Evolutionary conservation across 1,140 invertebrate species (phyloP), one percentile per base, ranked within the genome.

Genomic region (Drosophila athabasca): DNA sequence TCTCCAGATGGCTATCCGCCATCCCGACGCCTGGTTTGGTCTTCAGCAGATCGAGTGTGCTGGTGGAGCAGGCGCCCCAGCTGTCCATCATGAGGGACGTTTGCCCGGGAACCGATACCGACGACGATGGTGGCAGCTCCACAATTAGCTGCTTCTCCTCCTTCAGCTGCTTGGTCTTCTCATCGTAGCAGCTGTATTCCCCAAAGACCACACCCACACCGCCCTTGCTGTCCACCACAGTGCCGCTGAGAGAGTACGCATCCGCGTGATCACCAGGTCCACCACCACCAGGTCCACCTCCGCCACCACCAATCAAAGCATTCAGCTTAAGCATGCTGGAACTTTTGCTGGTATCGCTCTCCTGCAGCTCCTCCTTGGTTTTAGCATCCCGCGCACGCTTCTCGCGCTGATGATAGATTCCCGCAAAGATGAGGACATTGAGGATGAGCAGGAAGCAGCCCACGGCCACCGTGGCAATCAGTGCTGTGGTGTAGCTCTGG

Each of bases 391-490:
- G 92, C 50, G 93, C 91, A 54, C 94, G 92, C 79, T 95, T 94
- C 76, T 97, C 96, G 7, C 97, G 94, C 90, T 98, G 97, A 84
- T 98, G 97, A 89, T 98, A 98, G 44, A 99, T 97, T 31, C 97
- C 97, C 39, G 97, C 97, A 85, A 99, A 98, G 53, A 99, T 98
- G 1, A 99, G 93, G 6, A 98, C 95, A 91, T 99, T 99, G 2
- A 99, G 93, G 7, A 99, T 93, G 3, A 99, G 93, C 6, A 97
- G 93, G 62, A 96, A 96, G 66, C 96, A 97, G 0, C 98, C 98
- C 2, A 99, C 96, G 0, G 97, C 97, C 57, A 99, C 97, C 0
- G 97, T 98, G 3, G 98, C 95, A n/a, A 96, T 96, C 1, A 98
- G 92, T 0, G 97, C 97, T 0, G 97, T 97, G 0, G 96, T 97